These are phyloP conservation scores for Euplagia quadripunctaria DNA, from an alignment of 2,888 invertebrate species.

Conservation along the genomic window DNA sequence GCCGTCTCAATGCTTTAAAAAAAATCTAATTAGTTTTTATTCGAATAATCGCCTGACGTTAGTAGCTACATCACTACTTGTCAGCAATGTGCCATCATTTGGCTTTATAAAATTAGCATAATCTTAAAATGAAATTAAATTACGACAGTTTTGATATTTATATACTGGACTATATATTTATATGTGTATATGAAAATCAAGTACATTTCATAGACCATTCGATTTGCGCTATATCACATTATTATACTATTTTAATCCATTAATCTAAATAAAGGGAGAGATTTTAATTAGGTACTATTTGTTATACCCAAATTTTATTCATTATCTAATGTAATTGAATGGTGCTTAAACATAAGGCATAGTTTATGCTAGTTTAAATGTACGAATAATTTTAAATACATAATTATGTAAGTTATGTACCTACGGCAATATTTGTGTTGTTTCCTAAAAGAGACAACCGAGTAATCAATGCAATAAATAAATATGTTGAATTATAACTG, in stretches of 20 bases:
- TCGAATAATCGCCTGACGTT: slow-evolving; percentile 4
- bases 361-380: slow-evolving; percentile 27
- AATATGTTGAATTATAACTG: background rate
- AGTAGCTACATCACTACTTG: slow-evolving; percentile 19
- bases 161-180: background rate
- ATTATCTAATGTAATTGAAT: slow-evolving; percentile 30
- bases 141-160: slow-evolving; percentile 5
- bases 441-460: background rate
- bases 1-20: slow-evolving; percentile 15
- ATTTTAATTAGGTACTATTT: background rate
- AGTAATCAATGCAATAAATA: slow-evolving; percentile 16
- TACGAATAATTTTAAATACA: slow-evolving; percentile 9
- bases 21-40: slow-evolving; percentile 6
- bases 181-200: slow-evolving; percentile 16
- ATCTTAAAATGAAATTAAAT: slow-evolving; percentile 9
- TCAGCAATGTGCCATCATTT: slow-evolving; percentile 45
- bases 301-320: background rate
- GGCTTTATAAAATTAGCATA: slow-evolving; percentile 25
- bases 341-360: slow-evolving; percentile 50
- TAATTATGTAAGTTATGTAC: slow-evolving; percentile 6
- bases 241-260: background rate
- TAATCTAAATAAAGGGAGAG: background rate
- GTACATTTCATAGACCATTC: slow-evolving; percentile 17
- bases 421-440: slow-evolving; percentile 15
- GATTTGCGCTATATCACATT: background rate